These are phyloP conservation scores for Choreutis nemorana DNA, from an alignment of 2,888 invertebrate genomes.

Conservation along the genomic window DNA sequence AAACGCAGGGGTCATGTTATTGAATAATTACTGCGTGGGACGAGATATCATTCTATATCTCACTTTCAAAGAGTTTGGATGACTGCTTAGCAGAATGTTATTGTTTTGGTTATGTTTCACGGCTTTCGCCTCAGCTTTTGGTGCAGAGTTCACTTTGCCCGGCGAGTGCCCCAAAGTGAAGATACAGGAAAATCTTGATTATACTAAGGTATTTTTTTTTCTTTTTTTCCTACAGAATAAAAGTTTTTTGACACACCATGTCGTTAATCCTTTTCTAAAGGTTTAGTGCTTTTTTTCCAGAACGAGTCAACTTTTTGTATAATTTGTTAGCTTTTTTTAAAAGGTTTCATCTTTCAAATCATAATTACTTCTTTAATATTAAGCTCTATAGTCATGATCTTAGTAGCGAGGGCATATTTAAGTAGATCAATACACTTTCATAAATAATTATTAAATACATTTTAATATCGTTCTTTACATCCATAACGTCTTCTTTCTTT, in stretches of 20 bases:
- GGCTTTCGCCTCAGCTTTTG: conserved; percentile 17
- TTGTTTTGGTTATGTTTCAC: conserved; percentile 21
- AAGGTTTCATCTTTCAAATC: too few species aligned
- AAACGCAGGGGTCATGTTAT: conserved; percentile 36
- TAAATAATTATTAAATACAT: too few species aligned
- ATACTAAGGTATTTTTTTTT: conserved; percentile 32
- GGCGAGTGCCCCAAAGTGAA: conserved; percentile 47
- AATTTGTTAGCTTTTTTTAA: conserved; percentile 1
- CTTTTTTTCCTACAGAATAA: too few species aligned
- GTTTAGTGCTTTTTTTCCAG: neutral
- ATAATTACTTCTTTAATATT: too few species aligned
- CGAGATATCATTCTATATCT: conserved; percentile 26
- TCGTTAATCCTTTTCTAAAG: conserved; percentile 1
- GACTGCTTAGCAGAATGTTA: conserved; percentile 26
- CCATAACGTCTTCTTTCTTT: too few species aligned
- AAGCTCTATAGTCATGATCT: too few species aligned
- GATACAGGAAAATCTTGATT: conserved; percentile 46
- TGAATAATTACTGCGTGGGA: conserved; percentile 51
- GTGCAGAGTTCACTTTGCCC: conserved; percentile 36
- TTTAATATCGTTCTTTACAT: too few species aligned
- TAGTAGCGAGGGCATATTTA: too few species aligned
- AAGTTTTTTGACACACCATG: too few species aligned
- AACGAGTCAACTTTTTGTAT: conserved; percentile 1
- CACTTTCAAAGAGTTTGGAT: conserved; percentile 16
- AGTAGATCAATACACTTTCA: too few species aligned